phyloP scores from a whole-genome alignment of 1,140 invertebrate genomes.

The Diachasma alloeum region DNA sequence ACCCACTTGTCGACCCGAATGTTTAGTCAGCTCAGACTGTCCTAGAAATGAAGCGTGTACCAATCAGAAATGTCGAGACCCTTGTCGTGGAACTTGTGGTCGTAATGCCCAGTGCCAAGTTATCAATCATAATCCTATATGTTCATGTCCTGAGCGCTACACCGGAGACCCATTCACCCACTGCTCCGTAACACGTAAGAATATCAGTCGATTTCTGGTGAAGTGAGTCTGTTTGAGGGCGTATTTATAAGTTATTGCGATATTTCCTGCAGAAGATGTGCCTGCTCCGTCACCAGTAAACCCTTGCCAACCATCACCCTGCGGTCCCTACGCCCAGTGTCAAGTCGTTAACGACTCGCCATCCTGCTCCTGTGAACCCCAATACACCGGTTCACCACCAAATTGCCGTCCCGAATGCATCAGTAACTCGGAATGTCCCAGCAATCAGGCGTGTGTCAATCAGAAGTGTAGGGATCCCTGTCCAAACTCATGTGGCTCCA shows the following conservation, averaged over 20 bases:
- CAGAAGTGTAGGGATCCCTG: slow-evolving; percentile 78
- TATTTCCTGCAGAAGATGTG: slow-evolving; percentile 31
- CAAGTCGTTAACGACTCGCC: slow-evolving; percentile 68
- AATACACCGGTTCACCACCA: slow-evolving; percentile 75
- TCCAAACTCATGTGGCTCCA: slow-evolving; percentile 73
- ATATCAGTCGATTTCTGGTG: not conserved
- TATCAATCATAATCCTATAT: slow-evolving; percentile 67
- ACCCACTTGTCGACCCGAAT: slow-evolving; percentile 69
- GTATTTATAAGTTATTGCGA: not conserved
- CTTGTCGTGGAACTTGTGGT: slow-evolving; percentile 69
- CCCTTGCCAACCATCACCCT: slow-evolving; percentile 75
- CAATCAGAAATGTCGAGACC: slow-evolving; percentile 66
- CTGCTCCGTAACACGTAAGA: slow-evolving; percentile 51
- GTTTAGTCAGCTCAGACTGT: slow-evolving; percentile 68
- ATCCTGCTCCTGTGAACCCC: slow-evolving; percentile 74
- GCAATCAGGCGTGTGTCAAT: slow-evolving; percentile 74
- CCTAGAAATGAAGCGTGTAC: slow-evolving; percentile 65
- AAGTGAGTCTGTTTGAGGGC: not conserved
- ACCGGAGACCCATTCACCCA: slow-evolving; percentile 69
- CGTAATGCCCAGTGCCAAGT: slow-evolving; percentile 68
- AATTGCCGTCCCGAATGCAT: slow-evolving; percentile 78
- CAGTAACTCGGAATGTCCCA: slow-evolving; percentile 76
- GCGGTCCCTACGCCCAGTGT: slow-evolving; percentile 79
- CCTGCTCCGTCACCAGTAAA: slow-evolving; percentile 58
- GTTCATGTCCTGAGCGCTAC: slow-evolving; percentile 66